These are phyloP conservation scores for Papilio demoleus DNA, from an alignment of 2,888 invertebrate genomes.

Conservation along the genomic window DNA sequence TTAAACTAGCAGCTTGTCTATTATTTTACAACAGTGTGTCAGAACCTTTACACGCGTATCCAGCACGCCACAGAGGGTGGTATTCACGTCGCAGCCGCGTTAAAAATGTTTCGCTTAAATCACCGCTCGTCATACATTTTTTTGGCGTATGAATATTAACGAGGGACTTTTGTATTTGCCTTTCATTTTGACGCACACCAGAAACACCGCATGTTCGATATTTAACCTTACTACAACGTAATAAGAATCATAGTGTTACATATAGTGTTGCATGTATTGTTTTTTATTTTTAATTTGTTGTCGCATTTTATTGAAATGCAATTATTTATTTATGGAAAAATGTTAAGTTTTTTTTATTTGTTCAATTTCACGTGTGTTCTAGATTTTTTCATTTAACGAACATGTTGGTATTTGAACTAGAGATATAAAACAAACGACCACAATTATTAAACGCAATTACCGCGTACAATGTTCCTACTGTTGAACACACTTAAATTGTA, in stretches of 20 bases:
- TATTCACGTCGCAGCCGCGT: conserved; percentile 40
- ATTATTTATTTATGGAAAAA: conserved; percentile 23
- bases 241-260: conserved; percentile 5
- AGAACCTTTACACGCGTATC: conserved; percentile 19
- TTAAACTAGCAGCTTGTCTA: background rate
- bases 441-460: background rate
- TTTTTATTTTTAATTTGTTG: conserved; percentile 11
- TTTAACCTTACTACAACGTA: conserved; percentile 1
- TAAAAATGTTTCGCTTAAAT: conserved; percentile 41
- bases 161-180: conserved; percentile 21
- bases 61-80: conserved; percentile 20
- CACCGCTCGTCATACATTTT: conserved; percentile 36
- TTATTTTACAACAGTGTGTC: conserved; percentile 7
- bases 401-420: conserved; percentile 6
- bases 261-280: background rate
- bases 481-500: too few relatives aligned
- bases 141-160: conserved; percentile 36
- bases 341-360: conserved; percentile 15
- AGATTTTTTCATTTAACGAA: conserved; percentile 6
- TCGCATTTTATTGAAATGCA: conserved; percentile 16
- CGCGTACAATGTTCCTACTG: too few relatives aligned
- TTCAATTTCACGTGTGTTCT: background rate
- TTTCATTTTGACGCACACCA: conserved; percentile 8
- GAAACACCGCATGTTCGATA: background rate
- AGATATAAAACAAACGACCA: background rate